Evolutionary conservation across 2,888 invertebrate genomes (phyloP).

Genomic region (Pseudanteris insignis): DNA sequence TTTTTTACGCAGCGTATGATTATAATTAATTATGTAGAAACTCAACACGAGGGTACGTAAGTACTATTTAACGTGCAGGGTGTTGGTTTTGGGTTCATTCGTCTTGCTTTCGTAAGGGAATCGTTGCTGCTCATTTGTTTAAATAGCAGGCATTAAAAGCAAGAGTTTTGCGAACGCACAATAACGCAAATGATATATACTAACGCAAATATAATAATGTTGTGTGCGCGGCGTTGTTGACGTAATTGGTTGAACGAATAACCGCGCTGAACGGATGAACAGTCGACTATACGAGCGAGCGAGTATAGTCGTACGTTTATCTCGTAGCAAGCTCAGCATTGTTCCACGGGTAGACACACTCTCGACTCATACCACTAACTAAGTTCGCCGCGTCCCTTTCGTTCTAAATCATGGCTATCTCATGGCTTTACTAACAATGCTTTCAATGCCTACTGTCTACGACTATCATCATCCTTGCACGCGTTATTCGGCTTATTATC

Average conservation of each 20-base stretch:
- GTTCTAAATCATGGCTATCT: conserved; percentile 61
- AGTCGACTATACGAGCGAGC: conserved; percentile 21
- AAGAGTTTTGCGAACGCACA: conserved; percentile 16
- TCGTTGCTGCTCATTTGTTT: neutral
- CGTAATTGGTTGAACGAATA: conserved; percentile 29
- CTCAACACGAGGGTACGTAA: neutral
- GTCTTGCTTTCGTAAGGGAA: too few species aligned
- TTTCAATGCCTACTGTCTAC: conserved; percentile 45
- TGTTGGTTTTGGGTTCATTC: too few species aligned
- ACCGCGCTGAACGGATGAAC: conserved; percentile 27
- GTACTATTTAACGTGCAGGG: too few species aligned
- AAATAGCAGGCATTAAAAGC: conserved; percentile 6
- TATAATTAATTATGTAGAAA: too few species aligned
- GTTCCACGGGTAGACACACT: conserved; percentile 29
- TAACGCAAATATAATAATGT: conserved; percentile 9
- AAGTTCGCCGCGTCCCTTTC: conserved; percentile 44
- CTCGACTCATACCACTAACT: conserved; percentile 31
- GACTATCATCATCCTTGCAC: conserved; percentile 24
- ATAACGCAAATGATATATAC: conserved; percentile 11
- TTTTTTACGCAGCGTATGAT: too few species aligned
- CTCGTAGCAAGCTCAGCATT: conserved; percentile 36
- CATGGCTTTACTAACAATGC: conserved; percentile 60
- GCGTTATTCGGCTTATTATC: conserved; percentile 38
- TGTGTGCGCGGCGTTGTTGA: conserved; percentile 13
- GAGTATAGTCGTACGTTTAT: too few species aligned